phyloP scores from a whole-genome alignment of 2,888 invertebrate species.

The Heliconius aoede region DNA sequence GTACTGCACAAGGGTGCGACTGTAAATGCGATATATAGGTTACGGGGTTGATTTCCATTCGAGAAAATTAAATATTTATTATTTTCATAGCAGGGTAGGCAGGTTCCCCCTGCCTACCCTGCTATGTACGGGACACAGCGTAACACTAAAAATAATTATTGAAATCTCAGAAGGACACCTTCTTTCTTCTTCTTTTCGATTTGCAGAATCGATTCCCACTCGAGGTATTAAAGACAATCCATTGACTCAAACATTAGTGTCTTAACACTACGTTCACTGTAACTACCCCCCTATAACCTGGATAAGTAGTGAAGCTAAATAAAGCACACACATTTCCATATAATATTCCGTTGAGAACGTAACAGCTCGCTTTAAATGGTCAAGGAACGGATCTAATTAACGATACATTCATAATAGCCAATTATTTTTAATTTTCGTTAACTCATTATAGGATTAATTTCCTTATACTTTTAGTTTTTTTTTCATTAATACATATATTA shows the following conservation, averaged over 20 bases:
- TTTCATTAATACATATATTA: slow-evolving; percentile 27
- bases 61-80: too few species aligned
- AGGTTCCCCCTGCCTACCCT: neutral
- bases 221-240: too few species aligned
- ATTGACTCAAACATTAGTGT: neutral
- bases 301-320: too few species aligned
- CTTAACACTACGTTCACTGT: neutral
- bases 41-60: too few species aligned
- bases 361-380: slow-evolving; percentile 19
- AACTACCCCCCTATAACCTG: neutral
- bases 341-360: slow-evolving; percentile 28
- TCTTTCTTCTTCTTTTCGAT: too few species aligned
- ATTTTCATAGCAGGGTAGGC: too few species aligned
- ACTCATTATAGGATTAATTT: slow-evolving; percentile 49
- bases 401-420: slow-evolving; percentile 74
- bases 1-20: too few species aligned
- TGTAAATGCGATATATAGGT: too few species aligned
- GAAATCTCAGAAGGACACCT: too few species aligned
- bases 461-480: slow-evolving; percentile 11
- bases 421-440: slow-evolving; percentile 60
- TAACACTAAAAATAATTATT: neutral
- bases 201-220: too few species aligned
- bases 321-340: neutral
- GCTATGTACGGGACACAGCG: too few species aligned
- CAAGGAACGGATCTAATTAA: slow-evolving; percentile 69